Evolutionary conservation across 2,113 vertebrate genomes (phyloP), one percentile per base, ranked within the genome.

Genomic region (Ciconia maguari): DNA sequence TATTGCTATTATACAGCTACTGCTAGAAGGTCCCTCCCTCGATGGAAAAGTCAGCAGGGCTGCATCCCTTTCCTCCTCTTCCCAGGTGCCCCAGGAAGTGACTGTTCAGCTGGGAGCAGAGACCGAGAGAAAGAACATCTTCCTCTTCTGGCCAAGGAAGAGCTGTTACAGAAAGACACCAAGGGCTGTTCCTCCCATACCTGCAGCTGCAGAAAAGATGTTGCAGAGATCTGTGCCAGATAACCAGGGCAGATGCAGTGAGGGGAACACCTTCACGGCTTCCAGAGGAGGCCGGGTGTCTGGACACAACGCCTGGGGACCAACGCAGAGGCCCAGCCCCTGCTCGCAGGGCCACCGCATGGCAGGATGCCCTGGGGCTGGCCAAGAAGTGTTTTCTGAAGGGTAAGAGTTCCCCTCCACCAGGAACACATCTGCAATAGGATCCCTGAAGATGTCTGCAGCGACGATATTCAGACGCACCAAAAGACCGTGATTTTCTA

Each of bases 331-430:
- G 34, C 42, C 68, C 29, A 41, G 34, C 10, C 32, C 9, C 11
- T 17, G 49, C 32, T 46, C 1, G 0, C 54, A 52, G 41, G 52
- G 14, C 12, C 20, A 44, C 30, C 0, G 0, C 36, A 4, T 7
- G 10, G 20, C 52, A 55, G 29, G 13, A 72, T 2, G 7, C 5
- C 19, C 10, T 41, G 16, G 22, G 32, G n/a, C 12, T 46, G 22
- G 41, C 32, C 57, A 44, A 22, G n/a, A 24, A 55, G 16, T 3
- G 5, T 12, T 13, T 38, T 61, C n/a, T 44, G 38, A 55, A 32
- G 18, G 20, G 2, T 38, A 51, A 54, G 51, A 32, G 57, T 8
- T 83, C 20, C 30, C 38, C 22, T 72, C 60, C 38, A 42, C 21
- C 4, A 51, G 21, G 9, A 58, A 60, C 19, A n/a, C 26, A 48